These are phyloP conservation scores for Lepisosteus osseus DNA, from an alignment of 2,113 vertebrate genomes.

Conservation along the genomic window DNA sequence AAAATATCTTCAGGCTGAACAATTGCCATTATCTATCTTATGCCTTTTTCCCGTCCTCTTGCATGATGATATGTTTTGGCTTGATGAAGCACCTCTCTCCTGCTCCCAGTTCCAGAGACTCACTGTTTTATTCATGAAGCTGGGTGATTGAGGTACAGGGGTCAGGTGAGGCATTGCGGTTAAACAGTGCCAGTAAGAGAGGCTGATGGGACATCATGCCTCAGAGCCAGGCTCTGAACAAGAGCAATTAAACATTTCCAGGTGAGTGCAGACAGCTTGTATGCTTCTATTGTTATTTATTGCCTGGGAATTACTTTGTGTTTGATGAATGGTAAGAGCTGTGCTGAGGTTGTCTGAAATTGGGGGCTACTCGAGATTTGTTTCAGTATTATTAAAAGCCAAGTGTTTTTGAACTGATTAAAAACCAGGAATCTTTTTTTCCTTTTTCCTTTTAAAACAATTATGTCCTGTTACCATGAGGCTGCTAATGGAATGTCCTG, in stretches of 20 bases:
- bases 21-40: no score
- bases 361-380: constrained; percentile 27
- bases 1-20: no score
- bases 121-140: constrained; percentile 52
- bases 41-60: no score
- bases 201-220: constrained; percentile 10
- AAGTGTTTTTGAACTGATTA: constrained; percentile 11
- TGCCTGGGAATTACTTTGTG: constrained; percentile 55
- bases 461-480: neutral
- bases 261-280: constrained; percentile 15
- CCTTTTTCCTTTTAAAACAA: neutral
- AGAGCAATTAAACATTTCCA: constrained; percentile 30
- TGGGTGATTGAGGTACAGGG: constrained; percentile 50
- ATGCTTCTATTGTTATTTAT: constrained; percentile 55
- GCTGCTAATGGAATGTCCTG: no score
- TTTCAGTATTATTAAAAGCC: constrained; percentile 7
- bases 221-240: constrained; percentile 6
- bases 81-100: constrained; percentile 4
- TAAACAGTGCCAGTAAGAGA: constrained; percentile 18
- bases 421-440: neutral
- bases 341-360: constrained; percentile 37
- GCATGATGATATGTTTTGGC: no score
- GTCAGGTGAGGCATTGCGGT: constrained; percentile 42
- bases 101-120: constrained; percentile 30
- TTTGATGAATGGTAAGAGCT: constrained; percentile 59